Conservation (phyloP, 1,140 invertebrate species). For the Cardiocondyla obscurior region DNA sequence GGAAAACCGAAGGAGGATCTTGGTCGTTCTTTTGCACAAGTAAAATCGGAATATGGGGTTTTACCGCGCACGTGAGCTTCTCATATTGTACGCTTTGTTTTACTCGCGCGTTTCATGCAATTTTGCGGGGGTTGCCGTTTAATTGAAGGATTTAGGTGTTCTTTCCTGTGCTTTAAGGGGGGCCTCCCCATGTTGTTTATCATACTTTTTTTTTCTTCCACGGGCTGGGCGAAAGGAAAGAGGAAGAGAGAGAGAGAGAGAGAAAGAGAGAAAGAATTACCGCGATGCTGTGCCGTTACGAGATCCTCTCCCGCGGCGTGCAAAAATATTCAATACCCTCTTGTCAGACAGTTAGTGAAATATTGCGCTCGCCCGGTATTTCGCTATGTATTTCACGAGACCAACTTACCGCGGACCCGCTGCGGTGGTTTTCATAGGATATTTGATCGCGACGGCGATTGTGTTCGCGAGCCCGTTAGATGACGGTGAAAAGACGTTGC, state of each 20-base stretch:
- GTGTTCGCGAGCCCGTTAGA: not conserved
- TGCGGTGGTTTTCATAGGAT: conserved; percentile 32
- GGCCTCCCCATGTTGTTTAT: not conserved
- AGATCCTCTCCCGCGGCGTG: conserved; percentile 11
- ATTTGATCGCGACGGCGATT: conserved; percentile 38
- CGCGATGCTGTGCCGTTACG: conserved; percentile 13
- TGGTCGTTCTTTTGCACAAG: not conserved
- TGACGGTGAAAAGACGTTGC: conserved; percentile 20
- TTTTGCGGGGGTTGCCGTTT: conserved; percentile 54
- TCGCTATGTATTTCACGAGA: conserved; percentile 29
- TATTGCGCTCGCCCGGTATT: conserved; percentile 38
- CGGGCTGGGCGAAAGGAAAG: not conserved
- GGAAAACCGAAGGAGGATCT: not conserved
- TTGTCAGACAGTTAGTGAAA: conserved; percentile 41
- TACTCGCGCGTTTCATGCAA: conserved; percentile 33
- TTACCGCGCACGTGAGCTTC: not conserved
- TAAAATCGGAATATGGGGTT: not conserved
- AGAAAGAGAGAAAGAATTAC: not conserved
- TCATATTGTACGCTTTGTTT: conserved; percentile 38
- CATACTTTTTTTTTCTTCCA: conserved; percentile 22
- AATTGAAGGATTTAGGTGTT: conserved; percentile 59
- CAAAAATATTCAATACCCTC: conserved; percentile 47
- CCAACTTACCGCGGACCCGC: conserved; percentile 24
- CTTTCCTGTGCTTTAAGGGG: conserved; percentile 23
- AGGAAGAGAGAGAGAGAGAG: not conserved